A percentile compares a stretch with the other conserved stretches of the same genome.
phyloP scores from a whole-genome alignment of 2,888 invertebrate genomes.

The Erannis defoliaria region DNA sequence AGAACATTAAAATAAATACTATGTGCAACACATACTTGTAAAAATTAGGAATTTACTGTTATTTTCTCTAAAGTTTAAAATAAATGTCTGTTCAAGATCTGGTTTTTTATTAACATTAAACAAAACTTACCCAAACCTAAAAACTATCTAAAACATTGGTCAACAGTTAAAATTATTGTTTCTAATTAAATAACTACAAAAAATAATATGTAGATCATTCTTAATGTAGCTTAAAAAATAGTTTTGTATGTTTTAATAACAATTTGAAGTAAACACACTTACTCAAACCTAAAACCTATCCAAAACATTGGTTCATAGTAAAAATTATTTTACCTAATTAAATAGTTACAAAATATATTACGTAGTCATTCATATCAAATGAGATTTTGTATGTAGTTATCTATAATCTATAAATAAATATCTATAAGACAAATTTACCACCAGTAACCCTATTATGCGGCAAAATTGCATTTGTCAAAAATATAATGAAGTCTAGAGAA shows the following conservation, averaged over 20 bases:
- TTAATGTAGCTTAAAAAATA: slow-evolving; percentile 8
- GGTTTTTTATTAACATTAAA: slow-evolving; percentile 47
- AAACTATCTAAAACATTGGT: slow-evolving; percentile 32
- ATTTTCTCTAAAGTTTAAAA: slow-evolving; percentile 81
- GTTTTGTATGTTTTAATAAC: too few species aligned
- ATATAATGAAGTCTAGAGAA: slow-evolving; percentile 67
- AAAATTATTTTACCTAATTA: slow-evolving; percentile 1
- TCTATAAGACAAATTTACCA: background rate
- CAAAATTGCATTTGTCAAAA: slow-evolving; percentile 1
- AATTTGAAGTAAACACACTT: too few species aligned
- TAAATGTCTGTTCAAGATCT: slow-evolving; percentile 83
- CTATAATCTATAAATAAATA: background rate
- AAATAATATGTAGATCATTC: slow-evolving; percentile 10
- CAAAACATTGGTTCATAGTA: slow-evolving; percentile 31
- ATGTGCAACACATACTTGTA: slow-evolving; percentile 51
- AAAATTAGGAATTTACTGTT: slow-evolving; percentile 73
- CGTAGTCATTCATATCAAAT: background rate
- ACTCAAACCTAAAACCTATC: slow-evolving; percentile 15
- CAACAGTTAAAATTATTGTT: slow-evolving; percentile 5
- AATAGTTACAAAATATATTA: slow-evolving; percentile 31
- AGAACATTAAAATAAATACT: slow-evolving; percentile 48
- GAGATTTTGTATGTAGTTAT: too few species aligned
- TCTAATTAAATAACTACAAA: slow-evolving; percentile 26
- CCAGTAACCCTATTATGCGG: background rate
- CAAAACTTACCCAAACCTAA: slow-evolving; percentile 15